Conservation (phyloP, 2,888 invertebrate species). For the Odontocerum albicorne region DNA sequence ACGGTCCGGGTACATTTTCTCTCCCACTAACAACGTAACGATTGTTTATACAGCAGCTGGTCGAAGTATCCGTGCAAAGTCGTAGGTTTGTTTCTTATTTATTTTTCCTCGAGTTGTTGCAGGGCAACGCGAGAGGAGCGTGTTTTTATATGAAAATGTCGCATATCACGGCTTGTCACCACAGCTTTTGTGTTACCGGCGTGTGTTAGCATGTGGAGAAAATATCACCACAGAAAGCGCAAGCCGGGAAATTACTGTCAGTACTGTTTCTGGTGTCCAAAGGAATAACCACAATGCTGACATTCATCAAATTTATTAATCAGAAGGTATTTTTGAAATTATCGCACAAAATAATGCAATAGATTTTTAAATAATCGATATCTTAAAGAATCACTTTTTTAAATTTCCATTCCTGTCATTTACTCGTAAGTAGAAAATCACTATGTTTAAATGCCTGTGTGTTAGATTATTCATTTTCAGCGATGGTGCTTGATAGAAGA, state of each 20-base stretch:
- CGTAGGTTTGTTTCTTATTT: no score
- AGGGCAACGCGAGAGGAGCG: not conserved
- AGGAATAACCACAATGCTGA: not conserved
- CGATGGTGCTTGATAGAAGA: no score
- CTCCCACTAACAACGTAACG: not conserved
- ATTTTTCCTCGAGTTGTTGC: not conserved
- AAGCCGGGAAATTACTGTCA: not conserved
- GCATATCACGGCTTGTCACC: slow-evolving; percentile 13
- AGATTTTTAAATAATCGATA: no score
- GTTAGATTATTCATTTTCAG: no score
- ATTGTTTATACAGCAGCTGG: not conserved
- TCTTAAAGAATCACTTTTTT: no score
- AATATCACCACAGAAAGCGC: not conserved
- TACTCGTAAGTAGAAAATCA: no score
- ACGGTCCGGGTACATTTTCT: no score
- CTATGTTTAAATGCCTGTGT: no score
- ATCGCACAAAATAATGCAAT: not conserved
- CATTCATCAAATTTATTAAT: not conserved
- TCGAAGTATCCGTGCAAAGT: not conserved
- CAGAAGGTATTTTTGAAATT: no score
- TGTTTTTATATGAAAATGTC: slow-evolving; percentile 1
- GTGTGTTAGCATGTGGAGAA: not conserved
- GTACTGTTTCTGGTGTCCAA: not conserved
- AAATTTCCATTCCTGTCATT: no score
- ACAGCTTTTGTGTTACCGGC: not conserved